Evolutionary conservation across 2,113 vertebrate genomes (phyloP), one percentile per base, ranked within the genome.

Genomic region (Amazona guildingii): DNA sequence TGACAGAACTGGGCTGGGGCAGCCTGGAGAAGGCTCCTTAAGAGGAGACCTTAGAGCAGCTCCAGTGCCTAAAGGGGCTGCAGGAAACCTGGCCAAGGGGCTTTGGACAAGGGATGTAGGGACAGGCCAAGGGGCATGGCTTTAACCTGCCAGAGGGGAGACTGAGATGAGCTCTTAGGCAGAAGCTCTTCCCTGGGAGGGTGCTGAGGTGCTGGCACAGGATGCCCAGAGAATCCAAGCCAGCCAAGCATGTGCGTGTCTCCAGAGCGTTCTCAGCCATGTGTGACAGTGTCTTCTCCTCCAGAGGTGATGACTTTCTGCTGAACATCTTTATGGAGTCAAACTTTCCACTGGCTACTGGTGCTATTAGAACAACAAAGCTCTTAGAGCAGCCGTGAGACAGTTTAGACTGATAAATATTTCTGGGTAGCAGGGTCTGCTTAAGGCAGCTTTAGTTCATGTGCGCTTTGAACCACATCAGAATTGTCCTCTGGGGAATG

Each of bases 191-290:
- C 54, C 54, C 54, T 57, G 31, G 6, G 54, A 57, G 54, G 31
- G 54, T 57, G 54, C 54, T 33, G 54, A 55, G 54, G 31, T 2
- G 12, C 54, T 33, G 54, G 49, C 49, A 25, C 49, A 49, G 49
- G 24, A 8, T 51, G 49, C 49, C 49, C 24, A 51, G 13, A 8
- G 52, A 31, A 51, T 8, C 49, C 49, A 49, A 24, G 54, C 35
- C 3, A 27, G 33, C 8, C 69, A 14, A 12, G n/a, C 17, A 1
- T 1, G 11, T 2, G 13, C 1, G 0, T 23, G 24, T 41, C 77
- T 31, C 25, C 64, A 13, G 59, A 25, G 54, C 8, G 0, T 39
- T 20, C 39, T 6, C 57, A 59, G 57, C 20, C 21, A 16, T 16
- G 21, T 20, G 20, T 5, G 9, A 29, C 63, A 27, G 61, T 21